Evolutionary conservation across 2,113 vertebrate species (phyloP).

Genomic region (Chiloscyllium plagiosum): DNA sequence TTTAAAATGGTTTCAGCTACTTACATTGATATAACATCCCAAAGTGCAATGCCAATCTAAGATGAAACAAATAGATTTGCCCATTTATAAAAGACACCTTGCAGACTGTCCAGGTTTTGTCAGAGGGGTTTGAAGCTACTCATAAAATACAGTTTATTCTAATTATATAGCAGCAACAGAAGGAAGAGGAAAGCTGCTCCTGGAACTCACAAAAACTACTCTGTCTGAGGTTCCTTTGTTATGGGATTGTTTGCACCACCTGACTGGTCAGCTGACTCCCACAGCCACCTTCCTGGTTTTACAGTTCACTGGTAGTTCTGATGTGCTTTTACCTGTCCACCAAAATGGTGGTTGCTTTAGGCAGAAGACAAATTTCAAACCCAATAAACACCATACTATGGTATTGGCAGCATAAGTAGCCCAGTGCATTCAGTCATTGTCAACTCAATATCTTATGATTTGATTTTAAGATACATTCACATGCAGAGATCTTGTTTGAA

Average conservation of each 20-base stretch:
- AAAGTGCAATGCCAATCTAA: neutral
- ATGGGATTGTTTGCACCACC: neutral
- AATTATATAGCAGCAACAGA: neutral
- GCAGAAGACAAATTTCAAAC: neutral
- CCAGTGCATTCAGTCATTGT: neutral
- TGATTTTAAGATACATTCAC: neutral
- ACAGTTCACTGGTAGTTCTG: neutral
- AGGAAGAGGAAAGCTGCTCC: neutral
- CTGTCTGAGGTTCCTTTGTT: neutral
- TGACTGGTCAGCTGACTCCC: neutral
- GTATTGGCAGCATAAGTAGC: neutral
- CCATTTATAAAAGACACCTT: neutral
- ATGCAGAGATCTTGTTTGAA: neutral
- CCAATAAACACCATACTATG: neutral
- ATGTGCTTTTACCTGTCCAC: neutral
- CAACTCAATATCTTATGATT: neutral
- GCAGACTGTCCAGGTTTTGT: neutral
- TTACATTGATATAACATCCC: neutral
- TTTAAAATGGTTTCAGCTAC: neutral
- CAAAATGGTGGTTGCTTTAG: neutral
- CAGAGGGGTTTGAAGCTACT: neutral
- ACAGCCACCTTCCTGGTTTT: neutral
- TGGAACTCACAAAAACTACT: neutral
- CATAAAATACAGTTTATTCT: neutral
- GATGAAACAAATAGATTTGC: neutral